Base-by-base conservation (phyloP, 2,113 vertebrate species). In the Phaethon lepturus region DNA sequence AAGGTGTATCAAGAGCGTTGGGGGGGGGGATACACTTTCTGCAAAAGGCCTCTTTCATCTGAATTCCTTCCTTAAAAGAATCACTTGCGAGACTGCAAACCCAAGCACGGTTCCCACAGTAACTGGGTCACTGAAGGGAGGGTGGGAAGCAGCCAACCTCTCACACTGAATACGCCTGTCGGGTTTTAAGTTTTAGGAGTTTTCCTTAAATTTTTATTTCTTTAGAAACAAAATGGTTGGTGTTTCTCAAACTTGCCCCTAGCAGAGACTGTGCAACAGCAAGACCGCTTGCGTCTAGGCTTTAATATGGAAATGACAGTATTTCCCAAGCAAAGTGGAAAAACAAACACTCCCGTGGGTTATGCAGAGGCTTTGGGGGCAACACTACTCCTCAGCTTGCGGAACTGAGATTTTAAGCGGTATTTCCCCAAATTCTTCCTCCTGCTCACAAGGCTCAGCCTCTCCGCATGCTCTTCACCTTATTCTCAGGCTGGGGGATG, bases 401-500 rank as follows among this genome's bases (percentile, higher is more conserved):
- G 7, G 89, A 69, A 53, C 0, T 6, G 71, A 29, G n/a, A 33
- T 75, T 52, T 62, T 1, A 1, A 44, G 50, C 3, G 10, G 0
- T 6, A 9, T 68, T 82, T 55, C 33, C 73, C 86, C 56, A 20
- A 77, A 44, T 77, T 28, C 44, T 18, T 12, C 63, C 58, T 38
- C 44, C 66, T 1, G 47, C 85, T 44, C 13, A 80, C 22, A 1
- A 0, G 63, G 88, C 80, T 80, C 90, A 47, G 91, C 69, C 73
- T 87, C 79, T 82, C 84, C 35, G 23, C 58, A 71, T 45, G 14
- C 75, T 93, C 86, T 87, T 94, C 79, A 80, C 95, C 66, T 79
- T 58, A 11, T 88, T 94, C 89, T 79, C 91, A 91, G 94, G 92
- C 64, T 93, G 93, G 96, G 96, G 92, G 88, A 95, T 90, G 93